Conservation (phyloP, 2,113 vertebrate species). For the Onychostoma macrolepis region DNA sequence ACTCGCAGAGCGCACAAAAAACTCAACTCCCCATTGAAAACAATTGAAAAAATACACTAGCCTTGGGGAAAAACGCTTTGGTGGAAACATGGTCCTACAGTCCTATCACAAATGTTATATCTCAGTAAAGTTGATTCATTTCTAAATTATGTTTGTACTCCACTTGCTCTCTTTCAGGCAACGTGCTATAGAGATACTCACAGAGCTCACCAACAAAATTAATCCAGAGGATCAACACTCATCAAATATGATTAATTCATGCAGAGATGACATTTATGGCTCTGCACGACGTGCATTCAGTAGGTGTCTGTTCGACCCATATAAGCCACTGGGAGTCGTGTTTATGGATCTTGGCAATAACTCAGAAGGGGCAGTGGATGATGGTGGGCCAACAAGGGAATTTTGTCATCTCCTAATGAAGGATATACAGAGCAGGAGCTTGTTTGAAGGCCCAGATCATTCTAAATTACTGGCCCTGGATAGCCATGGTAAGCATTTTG, state of each 20-base stretch:
- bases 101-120: neutral
- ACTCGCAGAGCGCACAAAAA: no score
- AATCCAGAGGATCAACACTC: neutral
- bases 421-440: neutral
- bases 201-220: neutral
- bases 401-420: neutral
- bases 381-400: neutral
- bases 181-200: neutral
- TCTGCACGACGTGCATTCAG: neutral
- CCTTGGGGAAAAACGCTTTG: no score
- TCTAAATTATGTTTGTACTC: neutral
- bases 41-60: no score
- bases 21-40: no score
- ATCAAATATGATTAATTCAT: neutral
- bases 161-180: neutral
- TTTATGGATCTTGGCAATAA: no score
- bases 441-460: neutral
- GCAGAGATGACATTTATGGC: neutral
- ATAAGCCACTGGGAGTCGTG: no score
- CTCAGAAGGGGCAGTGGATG: constrained; percentile 8
- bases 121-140: neutral
- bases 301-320: neutral
- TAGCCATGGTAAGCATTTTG: neutral
- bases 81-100: neutral
- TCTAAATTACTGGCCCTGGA: neutral